Conservation (phyloP, 2,888 invertebrate species). For the Acronicta psi region DNA sequence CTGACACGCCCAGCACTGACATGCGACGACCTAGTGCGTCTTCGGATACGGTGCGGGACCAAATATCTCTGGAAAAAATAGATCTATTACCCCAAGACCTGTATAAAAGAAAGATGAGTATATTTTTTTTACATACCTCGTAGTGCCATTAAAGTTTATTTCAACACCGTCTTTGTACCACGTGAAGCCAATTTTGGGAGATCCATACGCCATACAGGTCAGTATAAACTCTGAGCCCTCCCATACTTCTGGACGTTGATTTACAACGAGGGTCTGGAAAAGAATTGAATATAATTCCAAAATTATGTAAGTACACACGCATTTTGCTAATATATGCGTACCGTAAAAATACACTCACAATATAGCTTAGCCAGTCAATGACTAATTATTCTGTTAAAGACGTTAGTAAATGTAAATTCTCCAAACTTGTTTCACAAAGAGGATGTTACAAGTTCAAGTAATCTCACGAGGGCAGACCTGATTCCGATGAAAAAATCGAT, state of each 20-base stretch:
- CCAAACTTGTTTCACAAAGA: too few species aligned
- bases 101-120: too few species aligned
- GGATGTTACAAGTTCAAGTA: too few species aligned
- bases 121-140: constrained; percentile 85
- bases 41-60: constrained; percentile 90
- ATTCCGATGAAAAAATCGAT: too few species aligned
- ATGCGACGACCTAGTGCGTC: constrained; percentile 86
- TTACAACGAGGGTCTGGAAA: constrained; percentile 76
- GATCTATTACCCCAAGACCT: not conserved
- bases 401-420: too few species aligned
- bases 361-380: too few species aligned
- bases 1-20: constrained; percentile 92
- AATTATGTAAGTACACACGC: too few species aligned
- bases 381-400: too few species aligned
- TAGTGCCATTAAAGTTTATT: constrained; percentile 93
- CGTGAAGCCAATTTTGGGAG: constrained; percentile 92
- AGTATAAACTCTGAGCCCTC: constrained; percentile 93
- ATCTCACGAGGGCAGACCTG: too few species aligned
- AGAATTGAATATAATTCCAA: not conserved
- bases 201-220: constrained; percentile 94
- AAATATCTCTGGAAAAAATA: constrained; percentile 89
- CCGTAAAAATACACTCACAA: too few species aligned
- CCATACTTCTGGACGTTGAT: constrained; percentile 88
- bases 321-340: too few species aligned
- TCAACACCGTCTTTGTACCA: constrained; percentile 95